Evolutionary conservation across 1,140 invertebrate species (phyloP).

Genomic region (Yoshiicerus persimilis): DNA sequence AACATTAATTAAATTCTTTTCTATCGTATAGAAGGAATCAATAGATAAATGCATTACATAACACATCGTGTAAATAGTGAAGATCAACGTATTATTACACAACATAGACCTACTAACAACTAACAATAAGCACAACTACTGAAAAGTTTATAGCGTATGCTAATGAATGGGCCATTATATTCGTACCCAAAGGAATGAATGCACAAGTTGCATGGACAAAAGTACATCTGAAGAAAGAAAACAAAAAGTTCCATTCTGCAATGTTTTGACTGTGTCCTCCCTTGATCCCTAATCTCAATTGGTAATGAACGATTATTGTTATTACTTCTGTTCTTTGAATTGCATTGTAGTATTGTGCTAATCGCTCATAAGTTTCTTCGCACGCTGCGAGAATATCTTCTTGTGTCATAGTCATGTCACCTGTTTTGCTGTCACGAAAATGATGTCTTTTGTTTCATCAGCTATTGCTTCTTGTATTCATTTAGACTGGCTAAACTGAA

Average conservation of each 20-base stretch:
- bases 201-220: not conserved
- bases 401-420: too few relatives aligned
- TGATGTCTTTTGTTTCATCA: not conserved
- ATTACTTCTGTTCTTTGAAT: not conserved
- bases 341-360: not conserved
- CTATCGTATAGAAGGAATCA: not conserved
- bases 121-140: too few relatives aligned
- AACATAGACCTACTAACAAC: too few relatives aligned
- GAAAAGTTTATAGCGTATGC: not conserved
- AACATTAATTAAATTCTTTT: not conserved
- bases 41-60: not conserved
- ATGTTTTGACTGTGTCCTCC: not conserved
- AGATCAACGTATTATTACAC: not conserved
- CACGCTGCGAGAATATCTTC: not conserved
- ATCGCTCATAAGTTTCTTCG: not conserved
- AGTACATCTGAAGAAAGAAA: not conserved
- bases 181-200: not conserved
- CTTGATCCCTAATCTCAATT: slow-evolving; percentile 14
- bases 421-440: not conserved
- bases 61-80: not conserved
- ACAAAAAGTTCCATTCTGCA: not conserved
- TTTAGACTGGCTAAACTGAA: not conserved
- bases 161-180: not conserved
- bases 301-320: slow-evolving; percentile 7
- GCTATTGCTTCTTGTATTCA: not conserved